Conservation (phyloP, 2,113 vertebrate species). For the Pseudolaguvia tuberculata region DNA sequence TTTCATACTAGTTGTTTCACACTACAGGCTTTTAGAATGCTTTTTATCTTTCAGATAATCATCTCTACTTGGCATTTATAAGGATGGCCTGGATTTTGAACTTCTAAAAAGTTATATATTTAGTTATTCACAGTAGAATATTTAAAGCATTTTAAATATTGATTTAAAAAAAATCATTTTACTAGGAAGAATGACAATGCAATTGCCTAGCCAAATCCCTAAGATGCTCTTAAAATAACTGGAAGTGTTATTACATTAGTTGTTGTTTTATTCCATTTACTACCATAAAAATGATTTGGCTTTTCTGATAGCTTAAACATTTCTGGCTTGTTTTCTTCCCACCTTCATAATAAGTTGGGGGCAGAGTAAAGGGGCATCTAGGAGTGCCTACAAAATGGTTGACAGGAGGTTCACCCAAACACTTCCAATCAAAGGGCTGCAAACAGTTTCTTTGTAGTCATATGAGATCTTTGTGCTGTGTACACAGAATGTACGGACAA, state of each 20-base stretch:
- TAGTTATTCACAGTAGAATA: not conserved
- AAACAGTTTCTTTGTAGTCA: not conserved
- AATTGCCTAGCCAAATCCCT: not conserved
- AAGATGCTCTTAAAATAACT: not conserved
- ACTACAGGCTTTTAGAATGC: not conserved
- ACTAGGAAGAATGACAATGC: not conserved
- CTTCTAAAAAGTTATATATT: not conserved
- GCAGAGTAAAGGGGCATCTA: not conserved
- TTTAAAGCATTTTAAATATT: not conserved
- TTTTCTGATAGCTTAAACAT: not conserved
- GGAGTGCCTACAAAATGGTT: constrained; percentile 1
- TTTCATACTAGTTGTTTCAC: too few species aligned
- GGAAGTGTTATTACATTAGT: not conserved
- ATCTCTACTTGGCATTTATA: not conserved
- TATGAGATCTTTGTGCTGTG: not conserved
- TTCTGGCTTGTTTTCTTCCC: not conserved
- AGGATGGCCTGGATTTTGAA: not conserved
- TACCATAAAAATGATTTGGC: not conserved
- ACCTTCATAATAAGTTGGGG: not conserved
- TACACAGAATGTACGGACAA: too few species aligned
- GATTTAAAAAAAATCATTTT: not conserved
- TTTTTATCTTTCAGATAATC: not conserved
- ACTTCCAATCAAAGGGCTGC: not conserved
- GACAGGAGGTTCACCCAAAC: not conserved
- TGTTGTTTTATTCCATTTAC: not conserved